These are phyloP conservation scores for Ondatra zibethicus DNA, from an alignment of 2,113 vertebrate species.

Conservation along the genomic window DNA sequence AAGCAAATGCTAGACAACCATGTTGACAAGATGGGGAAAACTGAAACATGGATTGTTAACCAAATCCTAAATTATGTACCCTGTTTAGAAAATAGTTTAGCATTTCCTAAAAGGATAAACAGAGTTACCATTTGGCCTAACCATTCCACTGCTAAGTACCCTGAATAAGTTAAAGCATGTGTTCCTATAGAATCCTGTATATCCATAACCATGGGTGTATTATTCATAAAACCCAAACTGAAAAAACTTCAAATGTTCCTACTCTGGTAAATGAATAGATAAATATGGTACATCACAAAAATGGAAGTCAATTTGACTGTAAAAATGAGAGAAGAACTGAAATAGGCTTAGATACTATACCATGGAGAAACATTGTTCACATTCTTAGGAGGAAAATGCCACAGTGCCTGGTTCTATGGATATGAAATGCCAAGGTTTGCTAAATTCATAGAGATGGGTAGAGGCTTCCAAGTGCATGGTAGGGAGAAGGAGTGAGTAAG, in stretches of 20 bases:
- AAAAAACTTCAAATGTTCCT: not conserved
- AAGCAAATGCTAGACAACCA: not conserved
- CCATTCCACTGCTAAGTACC: not conserved
- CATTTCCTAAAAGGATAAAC: not conserved
- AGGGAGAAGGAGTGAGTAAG: not conserved
- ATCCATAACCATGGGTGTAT: not conserved
- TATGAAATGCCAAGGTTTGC: not conserved
- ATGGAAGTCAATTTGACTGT: not conserved
- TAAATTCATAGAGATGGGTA: not conserved
- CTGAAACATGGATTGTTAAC: not conserved
- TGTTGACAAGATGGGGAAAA: not conserved
- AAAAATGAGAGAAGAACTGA: not conserved
- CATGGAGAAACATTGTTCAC: not conserved
- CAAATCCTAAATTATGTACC: not conserved
- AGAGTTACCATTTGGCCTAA: not conserved
- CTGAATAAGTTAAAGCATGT: not conserved
- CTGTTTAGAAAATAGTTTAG: not conserved
- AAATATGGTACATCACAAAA: not conserved
- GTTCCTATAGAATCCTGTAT: not conserved
- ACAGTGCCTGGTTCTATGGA: not conserved
- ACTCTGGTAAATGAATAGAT: not conserved
- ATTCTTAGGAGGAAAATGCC: not conserved
- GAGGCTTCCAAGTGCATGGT: not conserved
- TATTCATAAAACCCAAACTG: not conserved
- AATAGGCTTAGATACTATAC: no score